Percentiles rank a stretch among this genome's conserved stretches.
Evolutionary conservation across 1,140 invertebrate genomes (phyloP).

Genomic region (Heliconius hermathena): DNA sequence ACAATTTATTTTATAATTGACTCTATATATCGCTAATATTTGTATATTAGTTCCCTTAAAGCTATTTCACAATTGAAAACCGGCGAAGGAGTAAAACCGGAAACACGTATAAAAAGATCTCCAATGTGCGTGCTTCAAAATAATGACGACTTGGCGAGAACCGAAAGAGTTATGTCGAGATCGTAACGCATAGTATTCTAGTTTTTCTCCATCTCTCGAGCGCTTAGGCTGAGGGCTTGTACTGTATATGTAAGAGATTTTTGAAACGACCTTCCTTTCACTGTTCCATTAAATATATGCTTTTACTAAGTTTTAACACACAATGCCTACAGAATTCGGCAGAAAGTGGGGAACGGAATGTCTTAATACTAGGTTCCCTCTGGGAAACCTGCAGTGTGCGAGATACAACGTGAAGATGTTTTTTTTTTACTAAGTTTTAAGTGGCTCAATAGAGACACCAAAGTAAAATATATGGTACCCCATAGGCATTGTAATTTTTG

Average conservation of each 20-base stretch:
- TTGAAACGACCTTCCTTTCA: neutral
- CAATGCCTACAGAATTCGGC: no score
- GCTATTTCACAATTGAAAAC: neutral
- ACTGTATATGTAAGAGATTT: neutral
- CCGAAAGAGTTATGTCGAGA: neutral
- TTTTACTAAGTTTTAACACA: neutral
- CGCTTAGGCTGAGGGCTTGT: neutral
- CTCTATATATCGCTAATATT: neutral
- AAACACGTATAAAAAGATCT: neutral
- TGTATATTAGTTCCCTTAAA: neutral
- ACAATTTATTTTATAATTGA: no score
- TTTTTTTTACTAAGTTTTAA: neutral
- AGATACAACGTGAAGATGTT: no score
- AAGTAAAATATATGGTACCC: neutral
- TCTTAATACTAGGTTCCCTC: no score
- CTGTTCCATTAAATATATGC: slow-evolving; percentile 3
- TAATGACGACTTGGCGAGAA: neutral
- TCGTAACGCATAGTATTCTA: neutral
- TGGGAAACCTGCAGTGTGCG: no score
- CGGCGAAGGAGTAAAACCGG: neutral
- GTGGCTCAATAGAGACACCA: neutral
- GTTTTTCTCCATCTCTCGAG: neutral
- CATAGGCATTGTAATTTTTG: no score
- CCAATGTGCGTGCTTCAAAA: slow-evolving; percentile 12
- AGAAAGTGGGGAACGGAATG: no score